phyloP scores from a whole-genome alignment of 1,140 invertebrate genomes.

The Epicauta chinensis region DNA sequence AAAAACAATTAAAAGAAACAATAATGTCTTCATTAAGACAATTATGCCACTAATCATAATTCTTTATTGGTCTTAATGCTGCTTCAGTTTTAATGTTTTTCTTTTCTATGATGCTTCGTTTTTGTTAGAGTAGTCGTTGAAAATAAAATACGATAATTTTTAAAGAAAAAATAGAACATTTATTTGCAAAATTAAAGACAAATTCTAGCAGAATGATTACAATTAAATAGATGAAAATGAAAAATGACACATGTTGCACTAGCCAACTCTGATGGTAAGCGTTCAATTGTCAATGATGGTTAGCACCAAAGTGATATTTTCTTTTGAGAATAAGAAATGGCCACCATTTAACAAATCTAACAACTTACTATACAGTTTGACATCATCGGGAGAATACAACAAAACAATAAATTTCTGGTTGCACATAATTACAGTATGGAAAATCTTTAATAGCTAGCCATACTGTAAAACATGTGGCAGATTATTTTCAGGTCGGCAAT shows the following conservation, averaged over 20 bases:
- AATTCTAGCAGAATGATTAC: no score
- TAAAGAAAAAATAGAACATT: no score
- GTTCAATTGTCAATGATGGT: constrained; percentile 3
- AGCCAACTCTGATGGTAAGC: not conserved
- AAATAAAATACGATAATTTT: no score
- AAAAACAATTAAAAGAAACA: no score
- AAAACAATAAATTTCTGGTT: constrained; percentile 14
- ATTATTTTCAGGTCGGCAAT: not conserved
- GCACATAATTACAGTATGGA: constrained; percentile 4
- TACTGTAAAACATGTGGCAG: not conserved
- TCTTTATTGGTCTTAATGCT: no score
- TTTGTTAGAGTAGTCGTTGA: no score
- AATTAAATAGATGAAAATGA: constrained; percentile 6
- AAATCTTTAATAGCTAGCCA: constrained; percentile 15
- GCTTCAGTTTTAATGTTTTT: no score
- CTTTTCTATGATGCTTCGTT: no score
- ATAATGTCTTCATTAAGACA: no score
- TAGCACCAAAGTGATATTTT: constrained; percentile 4
- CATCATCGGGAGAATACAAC: not conserved
- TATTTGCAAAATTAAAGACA: no score
- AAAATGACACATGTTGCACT: constrained; percentile 13
- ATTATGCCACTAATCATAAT: no score
- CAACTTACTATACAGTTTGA: constrained; percentile 8
- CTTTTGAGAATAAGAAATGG: not conserved
- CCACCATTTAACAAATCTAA: constrained; percentile 7